Conservation (phyloP, 2,888 invertebrate species). For the Taphrorychus bicolor region DNA sequence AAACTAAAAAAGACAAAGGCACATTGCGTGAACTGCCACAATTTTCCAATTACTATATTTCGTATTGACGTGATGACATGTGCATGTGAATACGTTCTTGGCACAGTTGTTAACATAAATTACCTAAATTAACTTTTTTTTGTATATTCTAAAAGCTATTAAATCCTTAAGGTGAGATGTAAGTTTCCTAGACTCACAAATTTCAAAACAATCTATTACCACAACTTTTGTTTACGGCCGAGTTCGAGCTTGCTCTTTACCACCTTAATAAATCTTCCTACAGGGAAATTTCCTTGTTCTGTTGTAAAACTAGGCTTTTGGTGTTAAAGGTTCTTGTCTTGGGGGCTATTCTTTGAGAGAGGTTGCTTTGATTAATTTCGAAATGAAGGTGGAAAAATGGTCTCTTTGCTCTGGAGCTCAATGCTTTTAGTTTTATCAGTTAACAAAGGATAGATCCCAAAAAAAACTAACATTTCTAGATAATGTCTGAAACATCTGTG, state of each 20-base stretch:
- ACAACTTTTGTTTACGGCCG: constrained; percentile 27
- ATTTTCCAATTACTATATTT: not conserved
- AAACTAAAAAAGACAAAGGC: not conserved
- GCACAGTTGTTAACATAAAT: not conserved
- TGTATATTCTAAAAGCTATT: not conserved
- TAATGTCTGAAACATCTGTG: not conserved
- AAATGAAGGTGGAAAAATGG: not conserved
- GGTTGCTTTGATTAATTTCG: constrained; percentile 6
- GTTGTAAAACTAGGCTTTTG: constrained; percentile 29
- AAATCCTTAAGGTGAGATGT: constrained; percentile 3
- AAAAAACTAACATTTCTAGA: too few relatives aligned
- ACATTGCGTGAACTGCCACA: not conserved
- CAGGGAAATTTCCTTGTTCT: constrained; percentile 33
- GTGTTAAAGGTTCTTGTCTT: constrained; percentile 12
- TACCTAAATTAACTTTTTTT: too few relatives aligned
- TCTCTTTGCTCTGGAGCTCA: not conserved
- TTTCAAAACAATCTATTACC: constrained; percentile 27
- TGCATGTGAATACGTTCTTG: too few relatives aligned
- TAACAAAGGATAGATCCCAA: too few relatives aligned
- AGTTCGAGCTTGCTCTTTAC: constrained; percentile 25
- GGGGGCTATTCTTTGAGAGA: constrained; percentile 12
- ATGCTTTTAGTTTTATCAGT: not conserved
- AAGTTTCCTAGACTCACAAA: constrained; percentile 23
- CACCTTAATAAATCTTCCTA: constrained; percentile 32
- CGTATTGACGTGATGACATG: not conserved